phyloP scores from a whole-genome alignment of 2,797 vertebrate species.

The Threskiornis aethiopicus region DNA sequence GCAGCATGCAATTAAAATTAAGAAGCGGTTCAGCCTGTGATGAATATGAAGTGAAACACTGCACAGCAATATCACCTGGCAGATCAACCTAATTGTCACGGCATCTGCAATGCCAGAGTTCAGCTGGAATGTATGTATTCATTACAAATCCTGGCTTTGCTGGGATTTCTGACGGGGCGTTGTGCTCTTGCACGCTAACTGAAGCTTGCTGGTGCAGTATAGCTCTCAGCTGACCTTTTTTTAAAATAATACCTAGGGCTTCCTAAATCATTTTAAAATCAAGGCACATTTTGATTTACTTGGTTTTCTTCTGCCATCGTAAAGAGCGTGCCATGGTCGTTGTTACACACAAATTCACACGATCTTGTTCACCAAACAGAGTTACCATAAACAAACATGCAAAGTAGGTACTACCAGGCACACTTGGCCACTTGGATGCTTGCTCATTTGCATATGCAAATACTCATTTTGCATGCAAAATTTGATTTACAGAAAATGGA shows the following conservation, averaged over 20 bases:
- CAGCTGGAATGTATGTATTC: background rate
- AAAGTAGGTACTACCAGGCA: slow-evolving; percentile 1
- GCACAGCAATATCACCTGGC: slow-evolving; percentile 1
- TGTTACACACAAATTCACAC: background rate
- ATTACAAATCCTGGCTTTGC: background rate
- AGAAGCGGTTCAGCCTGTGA: background rate
- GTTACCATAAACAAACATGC: background rate
- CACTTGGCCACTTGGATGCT: slow-evolving; percentile 26
- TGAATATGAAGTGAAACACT: background rate
- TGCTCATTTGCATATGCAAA: slow-evolving; percentile 52
- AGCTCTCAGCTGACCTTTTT: background rate
- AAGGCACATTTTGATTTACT: background rate
- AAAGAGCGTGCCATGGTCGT: accelerated
- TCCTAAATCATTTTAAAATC: background rate
- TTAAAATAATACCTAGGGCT: background rate
- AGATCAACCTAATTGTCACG: background rate
- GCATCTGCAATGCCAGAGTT: background rate
- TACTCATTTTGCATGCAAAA: slow-evolving; percentile 30
- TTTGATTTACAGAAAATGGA: slow-evolving; percentile 2
- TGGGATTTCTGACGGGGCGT: accelerated
- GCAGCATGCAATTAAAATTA: slow-evolving; percentile 49
- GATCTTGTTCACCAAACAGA: background rate
- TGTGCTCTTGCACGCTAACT: accelerated
- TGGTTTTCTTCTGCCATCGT: background rate
- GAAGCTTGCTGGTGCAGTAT: accelerated